phyloP scores from a whole-genome alignment of 2,797 vertebrate genomes.

The Chiloscyllium punctatum region DNA sequence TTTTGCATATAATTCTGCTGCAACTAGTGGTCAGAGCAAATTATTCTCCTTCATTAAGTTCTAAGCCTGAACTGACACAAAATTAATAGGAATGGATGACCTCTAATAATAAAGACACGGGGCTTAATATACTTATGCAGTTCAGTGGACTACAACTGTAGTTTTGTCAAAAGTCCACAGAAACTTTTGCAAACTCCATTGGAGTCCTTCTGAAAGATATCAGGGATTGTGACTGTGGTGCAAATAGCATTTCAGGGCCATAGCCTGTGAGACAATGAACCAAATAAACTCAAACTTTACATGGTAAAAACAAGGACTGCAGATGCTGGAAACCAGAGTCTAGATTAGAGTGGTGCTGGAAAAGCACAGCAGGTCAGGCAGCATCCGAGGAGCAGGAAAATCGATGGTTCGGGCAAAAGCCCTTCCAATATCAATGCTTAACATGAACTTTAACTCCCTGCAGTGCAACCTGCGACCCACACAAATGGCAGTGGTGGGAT shows the following conservation, averaged over 20 bases:
- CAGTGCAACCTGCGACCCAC: too few relatives aligned
- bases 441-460: too few relatives aligned
- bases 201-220: neutral
- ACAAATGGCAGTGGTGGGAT: too few relatives aligned
- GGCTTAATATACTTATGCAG: neutral
- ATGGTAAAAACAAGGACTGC: too few relatives aligned
- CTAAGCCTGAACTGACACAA: neutral
- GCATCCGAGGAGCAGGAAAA: too few relatives aligned
- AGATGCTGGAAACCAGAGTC: too few relatives aligned
- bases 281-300: neutral
- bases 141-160: neutral
- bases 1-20: neutral
- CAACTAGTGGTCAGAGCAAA: neutral
- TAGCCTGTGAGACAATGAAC: neutral
- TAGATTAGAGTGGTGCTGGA: too few relatives aligned
- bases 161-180: neutral
- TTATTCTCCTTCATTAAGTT: neutral
- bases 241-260: neutral
- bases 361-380: too few relatives aligned
- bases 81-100: neutral
- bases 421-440: too few relatives aligned
- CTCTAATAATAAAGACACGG: neutral
- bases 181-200: neutral
- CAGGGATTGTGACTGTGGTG: neutral
- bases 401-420: too few relatives aligned